Evolutionary conservation across 2,888 invertebrate species (phyloP).

Genomic region (Macrophya annulata): DNA sequence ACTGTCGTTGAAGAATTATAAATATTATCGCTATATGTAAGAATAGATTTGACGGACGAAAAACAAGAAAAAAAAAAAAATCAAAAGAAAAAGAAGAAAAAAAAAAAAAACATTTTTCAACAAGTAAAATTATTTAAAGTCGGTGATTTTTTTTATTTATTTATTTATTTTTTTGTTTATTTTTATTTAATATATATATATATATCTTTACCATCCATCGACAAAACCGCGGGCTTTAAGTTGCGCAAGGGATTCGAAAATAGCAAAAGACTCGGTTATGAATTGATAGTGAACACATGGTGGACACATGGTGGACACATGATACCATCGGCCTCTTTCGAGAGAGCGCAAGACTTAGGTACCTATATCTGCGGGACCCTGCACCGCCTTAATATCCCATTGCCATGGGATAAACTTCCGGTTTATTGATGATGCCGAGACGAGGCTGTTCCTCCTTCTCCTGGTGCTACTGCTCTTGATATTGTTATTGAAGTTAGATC

Average conservation of each 20-base stretch:
- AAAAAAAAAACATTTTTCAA: neutral
- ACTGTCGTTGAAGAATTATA: too few species aligned
- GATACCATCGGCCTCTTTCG: slow-evolving; percentile 53
- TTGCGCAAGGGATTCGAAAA: slow-evolving; percentile 75
- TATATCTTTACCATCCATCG: neutral
- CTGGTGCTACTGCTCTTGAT: neutral
- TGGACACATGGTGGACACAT: slow-evolving; percentile 56
- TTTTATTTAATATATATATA: neutral
- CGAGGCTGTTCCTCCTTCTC: neutral
- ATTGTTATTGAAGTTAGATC: too few species aligned
- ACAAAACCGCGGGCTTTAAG: slow-evolving; percentile 24
- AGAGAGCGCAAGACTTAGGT: neutral
- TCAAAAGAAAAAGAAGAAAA: neutral
- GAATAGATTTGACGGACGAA: neutral
- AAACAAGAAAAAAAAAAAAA: neutral
- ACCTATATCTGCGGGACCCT: slow-evolving; percentile 9
- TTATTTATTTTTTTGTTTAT: too few species aligned
- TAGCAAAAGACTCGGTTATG: slow-evolving; percentile 70
- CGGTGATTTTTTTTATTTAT: too few species aligned
- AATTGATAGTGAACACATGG: slow-evolving; percentile 75
- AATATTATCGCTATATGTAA: too few species aligned
- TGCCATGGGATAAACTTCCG: slow-evolving; percentile 55
- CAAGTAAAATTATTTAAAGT: neutral
- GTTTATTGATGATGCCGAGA: slow-evolving; percentile 4
- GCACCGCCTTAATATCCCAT: slow-evolving; percentile 43